Evolutionary conservation across 2,113 vertebrate genomes (phyloP).

Genomic region (Corydoras sp.): DNA sequence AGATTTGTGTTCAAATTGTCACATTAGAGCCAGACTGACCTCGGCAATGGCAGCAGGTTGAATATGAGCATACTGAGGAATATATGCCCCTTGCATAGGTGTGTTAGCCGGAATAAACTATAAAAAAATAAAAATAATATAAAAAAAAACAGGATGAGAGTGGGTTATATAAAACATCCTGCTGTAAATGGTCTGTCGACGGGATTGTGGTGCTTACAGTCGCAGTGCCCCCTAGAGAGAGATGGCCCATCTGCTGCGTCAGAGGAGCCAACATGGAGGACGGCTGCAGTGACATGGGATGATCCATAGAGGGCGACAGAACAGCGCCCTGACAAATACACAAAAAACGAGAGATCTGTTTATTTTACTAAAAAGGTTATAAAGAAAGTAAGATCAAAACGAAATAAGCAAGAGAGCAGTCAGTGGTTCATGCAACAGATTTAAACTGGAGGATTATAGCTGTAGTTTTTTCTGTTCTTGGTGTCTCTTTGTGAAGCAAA

Average conservation of each 20-base stretch:
- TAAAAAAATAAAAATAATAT: slow-evolving; percentile 40
- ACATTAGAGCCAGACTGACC: slow-evolving; percentile 44
- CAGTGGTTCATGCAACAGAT: too few species aligned
- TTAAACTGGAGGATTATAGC: too few species aligned
- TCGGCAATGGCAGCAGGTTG: slow-evolving; percentile 83
- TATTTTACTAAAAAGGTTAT: not conserved
- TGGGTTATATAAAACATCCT: not conserved
- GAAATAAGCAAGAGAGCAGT: not conserved
- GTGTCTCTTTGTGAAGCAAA: too few species aligned
- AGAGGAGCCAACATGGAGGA: slow-evolving; percentile 86
- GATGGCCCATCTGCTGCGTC: slow-evolving; percentile 97
- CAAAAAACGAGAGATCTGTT: not conserved
- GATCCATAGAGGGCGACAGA: slow-evolving; percentile 74
- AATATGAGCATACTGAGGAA: slow-evolving; percentile 89
- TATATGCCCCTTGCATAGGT: slow-evolving; percentile 92
- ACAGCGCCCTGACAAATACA: slow-evolving; percentile 57
- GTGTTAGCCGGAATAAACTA: slow-evolving; percentile 94
- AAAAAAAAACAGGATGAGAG: not conserved
- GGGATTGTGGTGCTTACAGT: slow-evolving; percentile 64
- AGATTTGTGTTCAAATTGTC: not conserved
- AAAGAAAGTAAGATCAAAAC: not conserved
- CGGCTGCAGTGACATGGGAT: slow-evolving; percentile 95
- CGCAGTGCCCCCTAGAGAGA: slow-evolving; percentile 89
- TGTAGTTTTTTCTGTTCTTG: too few species aligned
- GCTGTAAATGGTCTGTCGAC: not conserved